These are phyloP conservation scores for Parnassius mnemosyne DNA, from an alignment of 2,888 invertebrate genomes.

Conservation along the genomic window DNA sequence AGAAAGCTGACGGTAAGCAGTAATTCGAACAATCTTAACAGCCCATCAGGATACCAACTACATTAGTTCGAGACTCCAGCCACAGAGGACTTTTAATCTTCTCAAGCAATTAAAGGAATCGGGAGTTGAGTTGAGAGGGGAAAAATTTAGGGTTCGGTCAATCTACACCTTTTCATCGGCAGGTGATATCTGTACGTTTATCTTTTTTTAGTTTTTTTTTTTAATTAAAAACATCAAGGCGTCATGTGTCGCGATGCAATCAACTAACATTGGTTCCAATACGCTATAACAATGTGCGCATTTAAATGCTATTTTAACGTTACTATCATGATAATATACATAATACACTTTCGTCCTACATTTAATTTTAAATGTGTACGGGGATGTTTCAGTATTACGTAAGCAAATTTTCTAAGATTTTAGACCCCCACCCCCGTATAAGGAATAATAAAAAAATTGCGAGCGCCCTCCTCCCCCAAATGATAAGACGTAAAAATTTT, in stretches of 20 bases:
- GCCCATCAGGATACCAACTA: slow-evolving; percentile 32
- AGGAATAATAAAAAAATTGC: too few species aligned
- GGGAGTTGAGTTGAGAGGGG: slow-evolving; percentile 31
- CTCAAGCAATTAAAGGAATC: slow-evolving; percentile 46
- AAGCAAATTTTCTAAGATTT: too few species aligned
- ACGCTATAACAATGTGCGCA: slow-evolving; percentile 28
- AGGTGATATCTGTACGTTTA: slow-evolving; percentile 61
- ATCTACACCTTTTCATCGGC: slow-evolving; percentile 73
- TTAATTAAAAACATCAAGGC: slow-evolving; percentile 58
- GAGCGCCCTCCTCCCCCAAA: too few species aligned
- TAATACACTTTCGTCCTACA: too few species aligned
- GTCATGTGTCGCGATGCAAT: slow-evolving; percentile 69
- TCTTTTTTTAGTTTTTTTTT: slow-evolving; percentile 50
- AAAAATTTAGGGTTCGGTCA: slow-evolving; percentile 64
- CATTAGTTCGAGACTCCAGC: slow-evolving; percentile 21
- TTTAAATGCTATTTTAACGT: neutral
- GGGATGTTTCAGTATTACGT: too few species aligned
- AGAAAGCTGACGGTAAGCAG: slow-evolving; percentile 22
- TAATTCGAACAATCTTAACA: slow-evolving; percentile 41
- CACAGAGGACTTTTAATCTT: slow-evolving; percentile 32
- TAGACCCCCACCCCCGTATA: too few species aligned
- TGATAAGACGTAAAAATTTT: too few species aligned
- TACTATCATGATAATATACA: too few species aligned
- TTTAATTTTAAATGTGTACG: too few species aligned
- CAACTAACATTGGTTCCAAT: slow-evolving; percentile 36